Percentiles rank a stretch among this genome's conserved stretches.
Conservation (phyloP, 2,113 vertebrate species). For the Lanius collurio region DNA sequence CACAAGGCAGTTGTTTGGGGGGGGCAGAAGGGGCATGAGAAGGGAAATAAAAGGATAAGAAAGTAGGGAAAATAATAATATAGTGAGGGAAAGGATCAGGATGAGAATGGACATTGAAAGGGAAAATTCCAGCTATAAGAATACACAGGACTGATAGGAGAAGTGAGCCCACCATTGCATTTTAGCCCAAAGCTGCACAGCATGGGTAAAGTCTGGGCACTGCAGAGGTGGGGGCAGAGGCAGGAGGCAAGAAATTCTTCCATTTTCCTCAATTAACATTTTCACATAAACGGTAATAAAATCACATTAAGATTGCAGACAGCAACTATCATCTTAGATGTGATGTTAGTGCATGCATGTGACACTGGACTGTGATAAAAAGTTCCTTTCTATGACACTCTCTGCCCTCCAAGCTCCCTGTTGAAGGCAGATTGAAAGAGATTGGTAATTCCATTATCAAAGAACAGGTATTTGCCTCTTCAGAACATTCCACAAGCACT, state of each 20-base stretch:
- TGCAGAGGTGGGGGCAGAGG: fast-evolving
- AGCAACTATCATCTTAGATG: not conserved
- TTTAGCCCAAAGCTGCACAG: not conserved
- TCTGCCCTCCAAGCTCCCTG: not conserved
- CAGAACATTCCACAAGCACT: not conserved
- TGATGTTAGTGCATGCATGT: not conserved
- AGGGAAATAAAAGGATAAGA: not conserved
- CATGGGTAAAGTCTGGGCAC: not conserved
- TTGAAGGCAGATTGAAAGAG: not conserved
- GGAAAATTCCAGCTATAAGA: not conserved
- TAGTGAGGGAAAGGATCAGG: not conserved
- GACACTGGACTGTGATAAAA: not conserved
- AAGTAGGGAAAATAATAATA: not conserved
- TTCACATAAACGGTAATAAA: not conserved
- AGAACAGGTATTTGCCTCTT: not conserved
- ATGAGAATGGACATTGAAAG: not conserved
- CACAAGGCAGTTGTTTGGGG: not conserved
- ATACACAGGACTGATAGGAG: not conserved
- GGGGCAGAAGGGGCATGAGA: not conserved
- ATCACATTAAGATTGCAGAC: not conserved
- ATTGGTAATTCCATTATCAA: not conserved
- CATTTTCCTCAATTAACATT: not conserved
- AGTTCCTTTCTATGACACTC: not conserved
- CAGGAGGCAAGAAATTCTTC: not conserved
- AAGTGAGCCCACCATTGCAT: not conserved